Base-by-base conservation (phyloP, 1,140 invertebrate species). In the Lucilia sericata region DNA sequence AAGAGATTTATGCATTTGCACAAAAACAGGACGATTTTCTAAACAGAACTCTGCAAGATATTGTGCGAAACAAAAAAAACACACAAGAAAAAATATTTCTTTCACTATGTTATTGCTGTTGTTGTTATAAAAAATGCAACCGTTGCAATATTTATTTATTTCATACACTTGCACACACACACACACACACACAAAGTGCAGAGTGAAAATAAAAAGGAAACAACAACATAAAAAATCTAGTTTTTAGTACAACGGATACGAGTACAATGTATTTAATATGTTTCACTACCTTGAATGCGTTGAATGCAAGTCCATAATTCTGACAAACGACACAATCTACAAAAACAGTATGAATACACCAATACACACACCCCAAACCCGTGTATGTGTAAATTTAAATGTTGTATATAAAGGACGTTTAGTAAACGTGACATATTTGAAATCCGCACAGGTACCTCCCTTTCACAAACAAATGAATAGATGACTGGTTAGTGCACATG, bases 401-500 rank as follows among this genome's bases (percentile, higher is more conserved):
- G 21, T 70, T 70, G 21, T 70, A 70, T 60, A n/a, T 10, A 21
- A 70, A 25, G 65, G 65, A 70, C 65, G 65, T 70, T 70, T 70
- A 25, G 65, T 70, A 70, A 70, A 70, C 65, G 65, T 70, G 65
- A 70, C 65, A 70, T 70, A 70, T 70, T 70, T 70, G 65, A 70
- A 70, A 70, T 70, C 65, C n/a, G 19, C 65, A 70, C 65, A 70
- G 65, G 65, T 70, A 21, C 65, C 65, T 70, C 21, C n/a, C n/a
- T 70, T 70, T 70, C 9, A 70, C 21, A 70, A 70, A 70, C 19
- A 70, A 70, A 70, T 70, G 65, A 70, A 70, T 70, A 70, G 65
- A 70, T 70, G 65, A 70, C 65, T 70, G 21, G 65, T 70, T 70
- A 70, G 65, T 70, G 19, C n/a, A 78, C 34, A 42, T 78, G 30